These are phyloP conservation scores for Resseliella maxima DNA, from an alignment of 2,888 invertebrate genomes.

Conservation along the genomic window DNA sequence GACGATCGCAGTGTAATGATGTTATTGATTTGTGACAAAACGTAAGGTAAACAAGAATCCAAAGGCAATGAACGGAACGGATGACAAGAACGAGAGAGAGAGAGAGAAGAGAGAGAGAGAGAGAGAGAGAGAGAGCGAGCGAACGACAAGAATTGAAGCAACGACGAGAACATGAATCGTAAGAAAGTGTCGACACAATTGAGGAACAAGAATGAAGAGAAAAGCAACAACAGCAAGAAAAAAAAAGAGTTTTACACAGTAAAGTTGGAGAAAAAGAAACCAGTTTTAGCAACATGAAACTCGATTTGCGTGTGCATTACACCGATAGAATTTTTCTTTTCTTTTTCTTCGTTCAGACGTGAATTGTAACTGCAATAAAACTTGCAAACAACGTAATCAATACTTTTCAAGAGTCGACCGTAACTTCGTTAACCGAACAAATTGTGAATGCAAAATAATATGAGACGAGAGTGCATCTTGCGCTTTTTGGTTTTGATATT, in stretches of 20 bases:
- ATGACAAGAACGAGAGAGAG: neutral
- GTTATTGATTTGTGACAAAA: constrained; percentile 47
- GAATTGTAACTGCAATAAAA: constrained; percentile 48
- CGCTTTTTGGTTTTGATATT: constrained; percentile 5
- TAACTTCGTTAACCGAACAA: constrained; percentile 1
- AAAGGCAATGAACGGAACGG: neutral
- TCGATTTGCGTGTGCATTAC: constrained; percentile 53
- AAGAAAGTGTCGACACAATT: neutral
- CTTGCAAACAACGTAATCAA: constrained; percentile 41
- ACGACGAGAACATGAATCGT: no score
- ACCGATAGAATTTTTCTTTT: constrained; percentile 30
- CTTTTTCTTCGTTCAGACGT: no score
- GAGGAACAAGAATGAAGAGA: neutral
- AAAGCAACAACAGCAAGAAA: neutral
- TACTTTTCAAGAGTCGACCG: neutral
- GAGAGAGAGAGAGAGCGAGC: no score
- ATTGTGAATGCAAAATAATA: neutral
- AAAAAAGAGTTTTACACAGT: neutral
- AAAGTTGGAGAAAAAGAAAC: neutral
- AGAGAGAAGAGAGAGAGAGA: no score
- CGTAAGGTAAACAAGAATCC: constrained; percentile 7
- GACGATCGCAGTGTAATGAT: constrained; percentile 36
- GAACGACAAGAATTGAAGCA: no score
- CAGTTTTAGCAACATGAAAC: constrained; percentile 39
- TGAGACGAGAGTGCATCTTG: neutral